Percentiles rank a stretch among this genome's conserved stretches.
phyloP scores from a whole-genome alignment of 2,113 vertebrate genomes.

The Platanista minor region DNA sequence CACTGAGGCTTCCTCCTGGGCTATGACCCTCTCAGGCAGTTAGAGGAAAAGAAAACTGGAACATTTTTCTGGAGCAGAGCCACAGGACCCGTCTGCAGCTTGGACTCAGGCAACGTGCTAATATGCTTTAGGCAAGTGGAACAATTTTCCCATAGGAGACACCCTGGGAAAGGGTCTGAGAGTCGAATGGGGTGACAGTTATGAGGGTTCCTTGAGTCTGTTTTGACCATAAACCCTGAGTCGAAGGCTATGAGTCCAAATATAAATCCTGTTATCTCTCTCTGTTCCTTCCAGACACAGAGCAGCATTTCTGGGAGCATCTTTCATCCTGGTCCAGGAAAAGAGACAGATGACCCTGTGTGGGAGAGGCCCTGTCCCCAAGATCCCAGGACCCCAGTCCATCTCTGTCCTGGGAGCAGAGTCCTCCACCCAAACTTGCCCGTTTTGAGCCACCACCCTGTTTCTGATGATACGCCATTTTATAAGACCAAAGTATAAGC shows the following conservation, averaged over 20 bases:
- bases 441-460: background rate
- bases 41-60: background rate
- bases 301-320: background rate
- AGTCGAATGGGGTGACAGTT: too few species aligned
- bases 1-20: background rate
- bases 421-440: background rate
- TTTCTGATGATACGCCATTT: background rate
- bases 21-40: background rate
- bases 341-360: background rate
- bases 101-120: background rate
- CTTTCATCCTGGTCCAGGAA: background rate
- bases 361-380: background rate
- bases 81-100: background rate
- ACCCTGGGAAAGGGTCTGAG: background rate
- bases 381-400: background rate
- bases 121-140: background rate
- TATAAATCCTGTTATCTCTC: background rate
- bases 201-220: background rate
- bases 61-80: background rate
- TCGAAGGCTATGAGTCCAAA: background rate
- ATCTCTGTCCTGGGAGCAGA: background rate
- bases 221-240: background rate
- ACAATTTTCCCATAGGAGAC: background rate
- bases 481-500: background rate
- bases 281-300: background rate